A percentile compares a stretch with the other conserved stretches of the same genome.
These are phyloP conservation scores for Gymnarchus niloticus DNA, from an alignment of 2,113 vertebrate genomes.

Conservation along the genomic window DNA sequence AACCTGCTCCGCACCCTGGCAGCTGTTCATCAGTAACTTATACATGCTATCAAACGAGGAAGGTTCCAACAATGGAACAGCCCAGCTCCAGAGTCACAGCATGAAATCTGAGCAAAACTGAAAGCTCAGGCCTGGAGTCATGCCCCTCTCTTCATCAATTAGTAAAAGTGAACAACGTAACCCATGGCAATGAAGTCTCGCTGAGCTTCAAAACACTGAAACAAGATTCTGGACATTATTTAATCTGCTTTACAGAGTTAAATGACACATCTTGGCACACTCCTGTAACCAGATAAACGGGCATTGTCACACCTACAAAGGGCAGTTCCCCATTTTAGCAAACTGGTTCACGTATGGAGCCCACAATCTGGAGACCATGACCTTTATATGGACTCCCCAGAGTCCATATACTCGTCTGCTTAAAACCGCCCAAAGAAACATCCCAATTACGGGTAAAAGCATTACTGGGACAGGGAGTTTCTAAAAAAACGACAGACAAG, in stretches of 20 bases:
- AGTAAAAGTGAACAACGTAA: not conserved
- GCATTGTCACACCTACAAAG: not conserved
- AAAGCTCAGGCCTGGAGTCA: constrained; percentile 3
- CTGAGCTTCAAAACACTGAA: not conserved
- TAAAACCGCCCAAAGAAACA: not conserved
- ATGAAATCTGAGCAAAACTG: constrained; percentile 22
- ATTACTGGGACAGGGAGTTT: not conserved
- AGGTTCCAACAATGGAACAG: not conserved
- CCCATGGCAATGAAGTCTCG: not conserved
- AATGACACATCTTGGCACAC: not conserved
- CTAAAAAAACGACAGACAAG: not conserved
- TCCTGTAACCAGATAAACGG: not conserved
- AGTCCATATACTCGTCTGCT: constrained; percentile 3
- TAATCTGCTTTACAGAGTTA: not conserved
- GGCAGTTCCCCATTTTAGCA: not conserved
- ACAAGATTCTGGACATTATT: constrained; percentile 3
- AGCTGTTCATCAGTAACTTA: not conserved
- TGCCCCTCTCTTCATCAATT: constrained; percentile 1
- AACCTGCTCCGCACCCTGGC: not conserved
- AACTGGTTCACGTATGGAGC: not conserved
- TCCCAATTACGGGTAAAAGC: not conserved
- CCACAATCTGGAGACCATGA: not conserved
- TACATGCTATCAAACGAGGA: not conserved
- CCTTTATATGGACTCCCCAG: not conserved
- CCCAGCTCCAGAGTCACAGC: constrained; percentile 14